Base-by-base conservation (phyloP, 1,140 invertebrate genomes). In the Acromyrmex charruanus region DNA sequence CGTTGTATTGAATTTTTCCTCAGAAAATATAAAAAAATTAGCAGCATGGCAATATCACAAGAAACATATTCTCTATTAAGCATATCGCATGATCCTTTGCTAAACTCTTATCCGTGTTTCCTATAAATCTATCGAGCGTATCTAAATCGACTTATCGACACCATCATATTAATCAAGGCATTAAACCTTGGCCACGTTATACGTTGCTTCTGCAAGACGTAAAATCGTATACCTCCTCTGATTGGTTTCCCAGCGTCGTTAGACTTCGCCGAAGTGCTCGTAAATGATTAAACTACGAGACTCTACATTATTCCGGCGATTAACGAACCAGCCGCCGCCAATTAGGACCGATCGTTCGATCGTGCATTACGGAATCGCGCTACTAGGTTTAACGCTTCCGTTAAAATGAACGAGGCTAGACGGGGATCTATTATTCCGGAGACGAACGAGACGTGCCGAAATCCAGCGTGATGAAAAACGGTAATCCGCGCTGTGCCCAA, bases 251-350 rank as follows among this genome's bases (percentile, higher is more conserved):
- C 14, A 69, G 39, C 4, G 59, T 18, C 66, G 66, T 74, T 75
- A 74, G 53, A 55, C 80, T 75, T 84, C 18, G 28, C 18, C 39
- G 39, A 2, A 74, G 69, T 74, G 69, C 80, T 84, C 80, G 55
- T 84, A 84, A 84, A 84, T 84, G 80, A 84, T 75, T 63, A 74
- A 84, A 44, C 55, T 84, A 35, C 65, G 35, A 81, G 66, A 71
- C 39, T 82, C 21, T 72, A 59, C 68, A 72, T 82, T 84, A 84
- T 84, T 74, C 55, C 55, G 69, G 58, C 69, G 80, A 49, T 84
- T 75, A 75, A 81, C 65, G 77, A 51, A 61, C 39, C 39, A 84
- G 14, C 69, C 80, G 80, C 35, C 39, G 69, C n/a, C 69, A 84
- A 84, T 84, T 84, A 75, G 51, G 25, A 16, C 9, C 55, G 69